These are phyloP conservation scores for Zapus hudsonius DNA, from an alignment of 2,113 vertebrate genomes.

Conservation along the genomic window DNA sequence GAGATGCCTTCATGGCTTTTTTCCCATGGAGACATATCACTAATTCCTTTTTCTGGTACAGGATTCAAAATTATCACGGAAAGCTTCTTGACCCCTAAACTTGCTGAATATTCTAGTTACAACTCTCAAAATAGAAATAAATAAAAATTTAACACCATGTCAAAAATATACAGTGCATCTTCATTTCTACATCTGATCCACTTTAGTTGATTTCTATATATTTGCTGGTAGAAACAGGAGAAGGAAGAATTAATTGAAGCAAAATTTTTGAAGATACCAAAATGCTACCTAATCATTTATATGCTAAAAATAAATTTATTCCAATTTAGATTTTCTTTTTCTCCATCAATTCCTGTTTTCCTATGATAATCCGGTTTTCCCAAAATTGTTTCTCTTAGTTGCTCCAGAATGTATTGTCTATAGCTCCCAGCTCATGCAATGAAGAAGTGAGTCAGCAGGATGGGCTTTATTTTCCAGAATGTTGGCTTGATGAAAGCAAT, in stretches of 20 bases:
- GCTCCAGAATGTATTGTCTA: not conserved
- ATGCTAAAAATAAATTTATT: not conserved
- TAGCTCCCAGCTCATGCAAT: too few relatives aligned
- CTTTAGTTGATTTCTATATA: not conserved
- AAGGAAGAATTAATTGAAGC: too few relatives aligned
- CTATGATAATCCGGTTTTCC: not conserved
- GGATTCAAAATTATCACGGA: accelerated
- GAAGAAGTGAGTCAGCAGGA: too few relatives aligned
- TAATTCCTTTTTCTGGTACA: not conserved
- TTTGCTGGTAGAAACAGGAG: too few relatives aligned
- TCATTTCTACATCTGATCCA: not conserved
- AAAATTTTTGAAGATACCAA: too few relatives aligned
- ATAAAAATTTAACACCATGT: not conserved
- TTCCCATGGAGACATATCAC: not conserved
- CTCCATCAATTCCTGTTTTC: not conserved
- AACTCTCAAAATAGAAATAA: not conserved
- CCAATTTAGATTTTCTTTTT: not conserved
- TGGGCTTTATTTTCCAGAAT: not conserved
- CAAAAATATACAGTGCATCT: not conserved
- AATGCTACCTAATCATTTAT: too few relatives aligned
- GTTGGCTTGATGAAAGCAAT: not conserved
- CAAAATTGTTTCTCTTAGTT: too few relatives aligned
- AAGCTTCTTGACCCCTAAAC: not conserved
- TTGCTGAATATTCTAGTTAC: not conserved
- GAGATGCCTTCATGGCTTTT: not conserved